Percentiles rank a stretch among this genome's conserved stretches.
Conservation (phyloP, 2,797 vertebrate genomes). For the Tachyglossus aculeatus region DNA sequence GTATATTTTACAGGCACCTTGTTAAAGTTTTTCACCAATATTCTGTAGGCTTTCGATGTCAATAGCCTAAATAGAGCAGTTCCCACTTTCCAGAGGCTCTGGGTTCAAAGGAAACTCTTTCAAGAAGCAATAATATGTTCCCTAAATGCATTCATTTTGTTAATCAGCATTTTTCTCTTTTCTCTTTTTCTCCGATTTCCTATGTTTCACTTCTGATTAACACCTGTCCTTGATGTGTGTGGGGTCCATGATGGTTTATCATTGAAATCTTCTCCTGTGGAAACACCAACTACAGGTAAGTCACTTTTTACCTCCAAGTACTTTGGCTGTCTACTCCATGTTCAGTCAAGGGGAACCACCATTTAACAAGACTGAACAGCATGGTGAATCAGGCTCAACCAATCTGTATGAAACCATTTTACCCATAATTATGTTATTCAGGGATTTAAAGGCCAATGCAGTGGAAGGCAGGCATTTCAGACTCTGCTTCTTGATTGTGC, state of each 20-base stretch:
- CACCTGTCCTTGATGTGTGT: background rate
- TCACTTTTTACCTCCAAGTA: background rate
- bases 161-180: slow-evolving; percentile 43
- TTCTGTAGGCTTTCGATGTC: slow-evolving; percentile 6
- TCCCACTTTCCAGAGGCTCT: too few relatives aligned
- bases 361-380: background rate
- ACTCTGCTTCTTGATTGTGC: too few relatives aligned
- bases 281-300: slow-evolving; percentile 65
- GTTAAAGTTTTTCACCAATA: background rate
- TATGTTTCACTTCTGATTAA: slow-evolving; percentile 42
- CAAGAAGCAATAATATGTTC: slow-evolving; percentile 36
- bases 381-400: background rate
- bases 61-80: slow-evolving; percentile 2
- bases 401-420: background rate
- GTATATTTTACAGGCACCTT: slow-evolving; percentile 13
- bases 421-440: background rate
- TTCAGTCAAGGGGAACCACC: background rate
- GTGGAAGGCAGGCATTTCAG: slow-evolving; percentile 2
- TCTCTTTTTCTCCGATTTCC: background rate
- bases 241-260: slow-evolving; percentile 18
- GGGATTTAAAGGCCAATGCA: background rate
- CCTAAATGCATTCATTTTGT: slow-evolving; percentile 26
- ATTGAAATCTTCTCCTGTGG: slow-evolving; percentile 24
- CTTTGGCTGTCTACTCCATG: background rate
- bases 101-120: too few relatives aligned